Evolutionary conservation across 2,113 vertebrate genomes (phyloP).

Genomic region (Verasper variegatus): DNA sequence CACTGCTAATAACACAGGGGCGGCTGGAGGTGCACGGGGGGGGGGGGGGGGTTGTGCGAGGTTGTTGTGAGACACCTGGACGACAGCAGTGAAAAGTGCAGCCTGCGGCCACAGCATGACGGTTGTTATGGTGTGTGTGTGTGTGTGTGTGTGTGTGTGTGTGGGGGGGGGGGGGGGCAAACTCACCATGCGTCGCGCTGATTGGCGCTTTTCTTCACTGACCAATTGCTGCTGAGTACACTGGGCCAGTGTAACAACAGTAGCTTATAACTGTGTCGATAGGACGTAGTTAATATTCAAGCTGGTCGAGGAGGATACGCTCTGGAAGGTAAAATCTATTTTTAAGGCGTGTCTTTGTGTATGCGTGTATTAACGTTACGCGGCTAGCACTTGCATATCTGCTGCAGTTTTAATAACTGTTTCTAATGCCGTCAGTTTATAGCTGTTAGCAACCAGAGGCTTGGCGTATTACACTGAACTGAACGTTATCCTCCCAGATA

Average conservation of each 20-base stretch:
- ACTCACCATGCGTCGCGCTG: background rate
- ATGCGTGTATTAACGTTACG: background rate
- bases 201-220: background rate
- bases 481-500: background rate
- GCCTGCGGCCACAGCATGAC: background rate
- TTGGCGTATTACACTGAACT: background rate
- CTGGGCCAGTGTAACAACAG: background rate
- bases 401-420: background rate
- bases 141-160: no score
- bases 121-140: background rate
- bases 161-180: background rate
- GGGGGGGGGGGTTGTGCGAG: no score
- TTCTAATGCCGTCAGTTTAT: background rate
- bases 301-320: fast-evolving
- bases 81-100: background rate
- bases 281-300: background rate
- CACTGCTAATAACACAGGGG: no score
- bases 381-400: no score
- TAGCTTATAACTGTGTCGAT: background rate
- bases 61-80: no score
- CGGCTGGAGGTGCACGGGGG: no score
- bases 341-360: no score
- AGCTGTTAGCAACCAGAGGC: constrained; percentile 8
- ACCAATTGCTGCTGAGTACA: background rate
- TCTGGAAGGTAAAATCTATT: constrained; percentile 10